phyloP scores from a whole-genome alignment of 2,113 vertebrate species.

The Gadus chalcogrammus region DNA sequence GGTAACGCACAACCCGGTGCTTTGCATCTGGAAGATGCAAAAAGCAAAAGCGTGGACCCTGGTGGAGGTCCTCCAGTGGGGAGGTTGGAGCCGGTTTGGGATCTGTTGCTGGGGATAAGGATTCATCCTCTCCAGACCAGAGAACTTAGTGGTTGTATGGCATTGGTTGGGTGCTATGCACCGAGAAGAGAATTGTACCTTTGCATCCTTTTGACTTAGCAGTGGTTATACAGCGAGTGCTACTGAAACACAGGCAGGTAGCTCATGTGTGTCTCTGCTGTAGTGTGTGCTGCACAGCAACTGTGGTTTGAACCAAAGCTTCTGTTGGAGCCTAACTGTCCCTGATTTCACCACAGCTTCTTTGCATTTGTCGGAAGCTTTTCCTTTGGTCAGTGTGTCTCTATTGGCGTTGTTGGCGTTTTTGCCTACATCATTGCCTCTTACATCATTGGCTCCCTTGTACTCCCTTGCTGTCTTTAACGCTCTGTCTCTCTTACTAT shows the following conservation, averaged over 20 bases:
- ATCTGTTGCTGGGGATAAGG: slow-evolving; percentile 41
- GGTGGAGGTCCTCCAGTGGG: slow-evolving; percentile 33
- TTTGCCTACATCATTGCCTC: neutral
- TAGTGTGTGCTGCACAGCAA: neutral
- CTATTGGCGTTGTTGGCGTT: slow-evolving; percentile 30
- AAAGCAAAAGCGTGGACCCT: slow-evolving; percentile 59
- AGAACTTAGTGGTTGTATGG: slow-evolving; percentile 21
- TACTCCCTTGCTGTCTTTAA: too few relatives aligned
- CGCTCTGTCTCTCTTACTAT: slow-evolving; percentile 7
- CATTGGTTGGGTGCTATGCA: neutral
- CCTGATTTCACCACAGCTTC: too few relatives aligned
- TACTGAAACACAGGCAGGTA: too few relatives aligned
- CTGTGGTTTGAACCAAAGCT: slow-evolving; percentile 11
- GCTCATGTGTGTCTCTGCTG: too few relatives aligned
- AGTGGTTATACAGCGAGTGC: too few relatives aligned
- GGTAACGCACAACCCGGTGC: slow-evolving; percentile 63
- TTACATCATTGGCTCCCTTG: neutral
- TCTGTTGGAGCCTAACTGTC: too few relatives aligned
- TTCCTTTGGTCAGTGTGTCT: slow-evolving; percentile 13
- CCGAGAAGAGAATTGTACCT: neutral
- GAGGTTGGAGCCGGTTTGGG: slow-evolving; percentile 34
- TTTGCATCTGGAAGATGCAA: slow-evolving; percentile 58
- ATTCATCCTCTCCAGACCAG: slow-evolving; percentile 46
- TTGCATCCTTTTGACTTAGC: slow-evolving; percentile 18
- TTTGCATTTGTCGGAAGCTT: neutral